phyloP scores from a whole-genome alignment of 1,140 invertebrate species.

The Drosophila truncata region DNA sequence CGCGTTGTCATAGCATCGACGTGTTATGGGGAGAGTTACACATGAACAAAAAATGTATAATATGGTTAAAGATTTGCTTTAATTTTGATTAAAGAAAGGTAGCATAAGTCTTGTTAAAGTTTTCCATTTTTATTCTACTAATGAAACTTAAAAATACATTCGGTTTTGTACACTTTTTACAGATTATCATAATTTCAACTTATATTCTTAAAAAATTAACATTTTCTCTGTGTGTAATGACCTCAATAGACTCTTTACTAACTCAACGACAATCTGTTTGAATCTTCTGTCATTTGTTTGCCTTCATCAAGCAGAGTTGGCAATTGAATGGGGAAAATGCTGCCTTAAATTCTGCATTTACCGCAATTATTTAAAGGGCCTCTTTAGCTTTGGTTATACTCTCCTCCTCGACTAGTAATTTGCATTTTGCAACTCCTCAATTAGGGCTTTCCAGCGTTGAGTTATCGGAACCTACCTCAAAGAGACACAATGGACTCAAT shows the following conservation, averaged over 20 bases:
- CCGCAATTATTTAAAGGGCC: conserved; percentile 18
- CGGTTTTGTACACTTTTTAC: background rate
- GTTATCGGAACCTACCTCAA: conserved; percentile 71
- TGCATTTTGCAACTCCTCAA: conserved; percentile 43
- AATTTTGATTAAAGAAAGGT: background rate
- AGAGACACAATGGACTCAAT: conserved; percentile 25
- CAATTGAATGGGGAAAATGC: conserved; percentile 34
- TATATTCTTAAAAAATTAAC: background rate
- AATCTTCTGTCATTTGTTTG: conserved; percentile 61
- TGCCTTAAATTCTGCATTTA: conserved; percentile 22
- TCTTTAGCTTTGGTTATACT: background rate
- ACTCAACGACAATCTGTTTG: conserved; percentile 69
- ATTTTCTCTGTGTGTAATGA: background rate
- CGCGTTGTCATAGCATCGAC: conserved; percentile 72
- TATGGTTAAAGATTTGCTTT: too few species aligned
- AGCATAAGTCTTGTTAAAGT: background rate
- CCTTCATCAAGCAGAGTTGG: conserved; percentile 18
- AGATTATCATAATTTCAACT: background rate
- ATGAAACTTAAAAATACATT: background rate
- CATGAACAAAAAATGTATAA: background rate
- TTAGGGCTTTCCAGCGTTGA: conserved; percentile 3
- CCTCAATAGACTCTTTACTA: conserved; percentile 68
- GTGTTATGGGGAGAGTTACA: conserved; percentile 7
- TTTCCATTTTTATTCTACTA: background rate
- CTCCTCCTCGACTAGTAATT: background rate